phyloP scores from a whole-genome alignment of 1,140 invertebrate genomes.

The Oncopeltus fasciatus region DNA sequence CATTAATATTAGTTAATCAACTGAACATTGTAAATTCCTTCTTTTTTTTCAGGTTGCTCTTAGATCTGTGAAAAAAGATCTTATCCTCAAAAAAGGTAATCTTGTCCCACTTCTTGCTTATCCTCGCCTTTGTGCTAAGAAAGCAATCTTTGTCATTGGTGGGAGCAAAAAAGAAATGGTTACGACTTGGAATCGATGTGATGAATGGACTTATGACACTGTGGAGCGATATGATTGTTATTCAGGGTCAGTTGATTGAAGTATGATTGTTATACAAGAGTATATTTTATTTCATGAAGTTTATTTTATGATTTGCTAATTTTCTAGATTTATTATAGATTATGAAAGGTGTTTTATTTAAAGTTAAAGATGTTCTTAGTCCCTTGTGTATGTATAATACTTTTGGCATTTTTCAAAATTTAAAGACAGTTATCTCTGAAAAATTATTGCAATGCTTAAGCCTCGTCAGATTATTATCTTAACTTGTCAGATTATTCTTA shows the following conservation, averaged over 20 bases:
- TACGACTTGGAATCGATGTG: constrained; percentile 40
- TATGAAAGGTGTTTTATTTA: too few relatives aligned
- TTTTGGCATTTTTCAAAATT: too few relatives aligned
- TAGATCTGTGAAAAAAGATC: constrained; percentile 65
- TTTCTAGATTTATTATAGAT: too few relatives aligned
- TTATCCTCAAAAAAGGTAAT: constrained; percentile 59
- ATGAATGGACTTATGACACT: constrained; percentile 60
- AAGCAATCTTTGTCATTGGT: constrained; percentile 78
- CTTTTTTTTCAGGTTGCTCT: constrained; percentile 39
- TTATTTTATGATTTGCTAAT: too few relatives aligned
- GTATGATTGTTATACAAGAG: too few relatives aligned
- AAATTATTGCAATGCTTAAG: background rate
- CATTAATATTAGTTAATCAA: too few relatives aligned
- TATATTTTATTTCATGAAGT: too few relatives aligned
- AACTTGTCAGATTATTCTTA: too few relatives aligned
- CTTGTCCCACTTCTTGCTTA: constrained; percentile 58
- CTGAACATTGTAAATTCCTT: too few relatives aligned
- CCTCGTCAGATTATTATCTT: background rate
- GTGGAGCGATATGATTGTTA: constrained; percentile 69
- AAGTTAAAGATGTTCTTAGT: too few relatives aligned
- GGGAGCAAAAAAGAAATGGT: constrained; percentile 72
- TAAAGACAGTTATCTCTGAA: background rate
- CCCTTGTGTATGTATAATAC: too few relatives aligned
- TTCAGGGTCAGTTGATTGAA: constrained; percentile 44
- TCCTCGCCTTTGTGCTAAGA: constrained; percentile 67